Percentiles rank a stretch among this genome's conserved stretches.
Conservation (phyloP, 2,888 invertebrate genomes). For the Acrobasis consociella region DNA sequence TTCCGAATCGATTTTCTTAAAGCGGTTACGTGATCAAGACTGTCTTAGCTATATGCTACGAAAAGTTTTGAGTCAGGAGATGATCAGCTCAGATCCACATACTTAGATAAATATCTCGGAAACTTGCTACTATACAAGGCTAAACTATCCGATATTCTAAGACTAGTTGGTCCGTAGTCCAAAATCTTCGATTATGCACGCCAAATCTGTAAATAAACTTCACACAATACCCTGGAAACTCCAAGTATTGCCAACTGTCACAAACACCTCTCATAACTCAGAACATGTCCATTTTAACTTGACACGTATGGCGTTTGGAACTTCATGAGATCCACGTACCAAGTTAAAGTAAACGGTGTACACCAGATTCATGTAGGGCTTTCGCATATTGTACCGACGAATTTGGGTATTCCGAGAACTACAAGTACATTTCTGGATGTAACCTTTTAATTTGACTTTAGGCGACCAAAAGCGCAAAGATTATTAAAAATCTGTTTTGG, state of each 20-base stretch:
- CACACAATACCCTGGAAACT: constrained; percentile 7
- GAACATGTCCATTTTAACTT: constrained; percentile 2
- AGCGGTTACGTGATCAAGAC: no score
- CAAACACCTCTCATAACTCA: constrained; percentile 18
- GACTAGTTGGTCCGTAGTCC: not conserved
- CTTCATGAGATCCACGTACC: not conserved
- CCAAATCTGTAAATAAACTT: constrained; percentile 10
- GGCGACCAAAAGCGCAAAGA: no score
- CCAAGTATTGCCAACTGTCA: constrained; percentile 18
- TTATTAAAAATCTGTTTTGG: no score
- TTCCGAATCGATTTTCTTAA: no score
- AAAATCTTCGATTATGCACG: not conserved
- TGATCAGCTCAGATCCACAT: no score
- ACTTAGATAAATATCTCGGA: no score
- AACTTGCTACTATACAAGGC: not conserved
- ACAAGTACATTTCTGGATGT: not conserved
- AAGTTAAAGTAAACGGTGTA: not conserved
- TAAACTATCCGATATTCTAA: not conserved
- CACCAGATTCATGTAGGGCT: constrained; percentile 9
- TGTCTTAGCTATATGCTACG: no score
- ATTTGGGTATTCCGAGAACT: not conserved
- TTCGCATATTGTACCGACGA: constrained; percentile 10
- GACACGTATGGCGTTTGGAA: not conserved
- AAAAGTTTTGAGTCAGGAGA: no score
- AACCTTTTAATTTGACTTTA: not conserved